These are phyloP conservation scores for Drosophila aldrichi DNA, from an alignment of 2,888 invertebrate species.

Conservation along the genomic window DNA sequence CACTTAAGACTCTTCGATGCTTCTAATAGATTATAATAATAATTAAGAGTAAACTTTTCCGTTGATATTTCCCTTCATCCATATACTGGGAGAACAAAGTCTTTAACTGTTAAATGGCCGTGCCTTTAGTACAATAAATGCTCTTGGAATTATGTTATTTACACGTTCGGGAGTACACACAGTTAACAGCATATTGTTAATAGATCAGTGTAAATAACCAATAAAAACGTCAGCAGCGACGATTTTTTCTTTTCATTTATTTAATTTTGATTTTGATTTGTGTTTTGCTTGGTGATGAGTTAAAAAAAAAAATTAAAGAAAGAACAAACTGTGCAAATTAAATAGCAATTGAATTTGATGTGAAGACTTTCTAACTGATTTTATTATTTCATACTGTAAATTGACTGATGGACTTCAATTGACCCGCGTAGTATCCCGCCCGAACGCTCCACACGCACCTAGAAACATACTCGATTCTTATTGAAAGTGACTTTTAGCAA, in stretches of 20 bases:
- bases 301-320: not conserved
- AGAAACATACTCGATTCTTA: conserved; percentile 18
- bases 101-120: conserved; percentile 2
- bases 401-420: conserved; percentile 58
- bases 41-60: not conserved
- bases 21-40: not conserved
- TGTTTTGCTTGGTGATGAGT: conserved; percentile 4
- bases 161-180: conserved; percentile 16
- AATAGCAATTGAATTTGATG: conserved; percentile 49
- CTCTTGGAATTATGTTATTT: conserved; percentile 25
- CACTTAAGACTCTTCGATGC: not conserved
- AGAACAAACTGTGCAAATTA: conserved; percentile 25
- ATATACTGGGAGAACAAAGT: not conserved
- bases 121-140: conserved; percentile 10
- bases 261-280: conserved; percentile 10
- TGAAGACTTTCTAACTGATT: conserved; percentile 34
- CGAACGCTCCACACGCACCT: conserved; percentile 15
- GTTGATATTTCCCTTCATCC: not conserved
- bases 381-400: conserved; percentile 49
- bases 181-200: conserved; percentile 40
- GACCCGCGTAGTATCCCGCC: conserved; percentile 21
- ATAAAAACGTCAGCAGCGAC: conserved; percentile 14
- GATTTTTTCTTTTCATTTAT: not conserved
- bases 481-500: conserved; percentile 13
- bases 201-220: conserved; percentile 36